These are phyloP conservation scores for Heliothis subflexa DNA, from an alignment of 1,140 invertebrate genomes.

Conservation along the genomic window DNA sequence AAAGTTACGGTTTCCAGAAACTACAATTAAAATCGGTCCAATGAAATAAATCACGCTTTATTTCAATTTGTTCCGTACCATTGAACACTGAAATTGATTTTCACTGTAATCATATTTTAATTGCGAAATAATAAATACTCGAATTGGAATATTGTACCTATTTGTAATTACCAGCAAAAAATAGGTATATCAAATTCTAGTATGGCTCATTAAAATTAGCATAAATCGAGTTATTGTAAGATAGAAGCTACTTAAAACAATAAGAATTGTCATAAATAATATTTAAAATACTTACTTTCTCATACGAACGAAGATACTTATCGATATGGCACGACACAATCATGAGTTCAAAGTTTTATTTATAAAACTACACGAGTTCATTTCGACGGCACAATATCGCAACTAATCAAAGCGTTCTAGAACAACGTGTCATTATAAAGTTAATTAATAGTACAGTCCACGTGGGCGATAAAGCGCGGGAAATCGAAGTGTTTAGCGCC, in stretches of 20 bases:
- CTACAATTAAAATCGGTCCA: neutral
- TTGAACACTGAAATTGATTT: slow-evolving; percentile 1
- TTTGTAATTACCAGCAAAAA: no score
- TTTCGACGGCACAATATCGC: slow-evolving; percentile 50
- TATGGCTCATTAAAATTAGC: no score
- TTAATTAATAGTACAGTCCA: slow-evolving; percentile 56
- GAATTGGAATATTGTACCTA: neutral
- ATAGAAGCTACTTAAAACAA: neutral
- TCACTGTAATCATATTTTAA: neutral
- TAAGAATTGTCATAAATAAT: neutral
- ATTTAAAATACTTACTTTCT: slow-evolving; percentile 68
- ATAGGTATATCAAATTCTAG: no score
- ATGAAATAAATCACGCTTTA: neutral
- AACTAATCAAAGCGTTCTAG: slow-evolving; percentile 36
- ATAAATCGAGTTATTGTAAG: no score
- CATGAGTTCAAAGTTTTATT: slow-evolving; percentile 70
- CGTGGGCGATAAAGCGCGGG: slow-evolving; percentile 72
- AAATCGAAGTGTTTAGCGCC: slow-evolving; percentile 71
- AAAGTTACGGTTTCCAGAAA: neutral
- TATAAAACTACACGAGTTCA: slow-evolving; percentile 60
- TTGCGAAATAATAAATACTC: neutral
- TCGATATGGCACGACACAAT: slow-evolving; percentile 69
- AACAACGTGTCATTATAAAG: slow-evolving; percentile 54
- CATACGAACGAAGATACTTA: slow-evolving; percentile 68
- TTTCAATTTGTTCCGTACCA: neutral